phyloP scores from a whole-genome alignment of 2,888 invertebrate genomes.

The Molanna angustata region DNA sequence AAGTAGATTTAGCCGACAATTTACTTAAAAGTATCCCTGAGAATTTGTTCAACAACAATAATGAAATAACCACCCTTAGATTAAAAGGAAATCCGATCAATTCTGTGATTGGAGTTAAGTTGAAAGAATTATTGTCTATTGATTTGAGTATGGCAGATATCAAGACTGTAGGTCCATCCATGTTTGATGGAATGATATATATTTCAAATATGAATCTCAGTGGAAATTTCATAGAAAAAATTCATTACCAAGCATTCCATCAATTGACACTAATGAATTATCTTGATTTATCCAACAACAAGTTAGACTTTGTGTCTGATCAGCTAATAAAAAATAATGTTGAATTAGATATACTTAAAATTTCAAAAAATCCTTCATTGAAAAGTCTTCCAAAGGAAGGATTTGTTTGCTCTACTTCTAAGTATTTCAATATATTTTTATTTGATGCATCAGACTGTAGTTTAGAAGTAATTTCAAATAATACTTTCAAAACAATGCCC shows the following conservation, averaged over 20 bases:
- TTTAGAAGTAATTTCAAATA: slow-evolving; percentile 59
- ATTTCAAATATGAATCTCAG: slow-evolving; percentile 66
- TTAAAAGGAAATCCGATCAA: slow-evolving; percentile 67
- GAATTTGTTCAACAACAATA: slow-evolving; percentile 64
- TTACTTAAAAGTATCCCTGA: slow-evolving; percentile 60
- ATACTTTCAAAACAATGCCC: slow-evolving; percentile 69
- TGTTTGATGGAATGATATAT: slow-evolving; percentile 62
- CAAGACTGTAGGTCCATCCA: slow-evolving; percentile 60
- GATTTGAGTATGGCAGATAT: slow-evolving; percentile 70
- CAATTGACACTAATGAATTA: slow-evolving; percentile 64
- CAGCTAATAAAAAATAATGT: slow-evolving; percentile 68
- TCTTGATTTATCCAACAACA: slow-evolving; percentile 72
- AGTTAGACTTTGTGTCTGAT: slow-evolving; percentile 63
- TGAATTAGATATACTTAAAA: slow-evolving; percentile 64
- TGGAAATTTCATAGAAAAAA: slow-evolving; percentile 65
- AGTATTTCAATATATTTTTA: slow-evolving; percentile 61
- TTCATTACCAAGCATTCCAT: slow-evolving; percentile 67
- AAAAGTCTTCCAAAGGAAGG: slow-evolving; percentile 64
- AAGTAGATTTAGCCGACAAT: slow-evolving; percentile 71
- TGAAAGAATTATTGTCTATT: slow-evolving; percentile 62
- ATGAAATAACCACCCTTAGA: slow-evolving; percentile 64
- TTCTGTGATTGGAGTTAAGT: slow-evolving; percentile 59
- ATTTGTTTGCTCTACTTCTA: slow-evolving; percentile 60
- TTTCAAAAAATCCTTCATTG: slow-evolving; percentile 68
- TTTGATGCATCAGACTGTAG: slow-evolving; percentile 76